phyloP scores from a whole-genome alignment of 2,888 invertebrate genomes.

The Gryllus longicercus region DNA sequence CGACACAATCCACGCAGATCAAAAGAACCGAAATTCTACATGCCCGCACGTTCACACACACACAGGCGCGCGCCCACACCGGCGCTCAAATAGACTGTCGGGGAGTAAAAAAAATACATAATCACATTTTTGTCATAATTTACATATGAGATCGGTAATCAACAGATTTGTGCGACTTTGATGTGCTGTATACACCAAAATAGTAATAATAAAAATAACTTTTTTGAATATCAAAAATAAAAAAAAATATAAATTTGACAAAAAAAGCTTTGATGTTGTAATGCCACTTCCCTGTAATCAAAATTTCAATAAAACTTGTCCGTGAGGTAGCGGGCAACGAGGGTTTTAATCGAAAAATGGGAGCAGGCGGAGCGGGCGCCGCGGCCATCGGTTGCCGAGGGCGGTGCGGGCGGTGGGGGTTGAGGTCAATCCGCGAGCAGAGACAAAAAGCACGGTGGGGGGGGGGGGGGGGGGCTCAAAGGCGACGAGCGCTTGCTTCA shows the following conservation, averaged over 20 bases:
- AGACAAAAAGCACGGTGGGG: background rate
- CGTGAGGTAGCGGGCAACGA: background rate
- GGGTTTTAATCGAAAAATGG: background rate
- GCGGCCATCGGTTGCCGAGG: background rate
- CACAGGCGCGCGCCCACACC: background rate
- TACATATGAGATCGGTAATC: conserved; percentile 35
- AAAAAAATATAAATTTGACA: background rate
- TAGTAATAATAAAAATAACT: conserved; percentile 17
- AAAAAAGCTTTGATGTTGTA: conserved; percentile 22
- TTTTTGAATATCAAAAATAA: conserved; percentile 5
- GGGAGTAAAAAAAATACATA: conserved; percentile 32
- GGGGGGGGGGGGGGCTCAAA: background rate
- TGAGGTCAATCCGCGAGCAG: background rate
- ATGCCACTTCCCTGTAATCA: conserved; percentile 24
- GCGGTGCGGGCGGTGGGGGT: background rate
- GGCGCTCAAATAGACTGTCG: conserved; percentile 3
- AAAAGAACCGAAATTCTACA: conserved; percentile 29
- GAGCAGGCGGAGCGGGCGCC: background rate
- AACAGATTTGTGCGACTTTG: conserved; percentile 26
- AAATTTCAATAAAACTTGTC: conserved; percentile 22
- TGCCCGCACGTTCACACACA: conserved; percentile 22
- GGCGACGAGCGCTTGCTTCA: background rate
- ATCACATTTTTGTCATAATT: conserved; percentile 36
- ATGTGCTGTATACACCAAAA: conserved; percentile 20
- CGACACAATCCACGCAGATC: conserved; percentile 24